These are phyloP conservation scores for Lucilia sericata DNA, from an alignment of 1,140 invertebrate species.

Conservation along the genomic window DNA sequence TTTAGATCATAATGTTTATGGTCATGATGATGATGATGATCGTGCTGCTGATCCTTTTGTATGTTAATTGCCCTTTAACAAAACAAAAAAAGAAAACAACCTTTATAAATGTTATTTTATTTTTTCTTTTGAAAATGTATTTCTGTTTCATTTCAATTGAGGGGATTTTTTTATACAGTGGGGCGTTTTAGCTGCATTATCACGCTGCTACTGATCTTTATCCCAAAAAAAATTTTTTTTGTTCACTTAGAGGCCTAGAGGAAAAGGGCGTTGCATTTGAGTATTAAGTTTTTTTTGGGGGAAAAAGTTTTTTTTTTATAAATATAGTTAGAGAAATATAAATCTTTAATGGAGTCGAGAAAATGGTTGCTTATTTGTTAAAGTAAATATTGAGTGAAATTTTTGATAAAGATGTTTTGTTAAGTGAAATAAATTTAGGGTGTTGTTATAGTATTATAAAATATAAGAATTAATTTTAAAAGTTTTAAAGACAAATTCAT, in stretches of 20 bases:
- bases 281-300: too few relatives aligned
- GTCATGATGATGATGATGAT: not conserved
- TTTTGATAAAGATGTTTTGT: too few relatives aligned
- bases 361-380: too few relatives aligned
- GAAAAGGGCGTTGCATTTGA: slow-evolving; percentile 10
- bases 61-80: slow-evolving; percentile 36
- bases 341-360: too few relatives aligned
- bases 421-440: too few relatives aligned
- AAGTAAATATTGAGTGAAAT: too few relatives aligned
- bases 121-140: not conserved
- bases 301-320: too few relatives aligned
- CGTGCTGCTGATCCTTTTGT: slow-evolving; percentile 1
- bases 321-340: too few relatives aligned
- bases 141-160: not conserved
- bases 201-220: slow-evolving; percentile 10
- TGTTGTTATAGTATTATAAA: too few relatives aligned
- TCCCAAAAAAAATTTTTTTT: not conserved
- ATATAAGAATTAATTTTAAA: too few relatives aligned
- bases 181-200: slow-evolving; percentile 15
- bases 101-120: not conserved
- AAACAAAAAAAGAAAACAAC: not conserved
- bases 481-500: too few relatives aligned
- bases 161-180: not conserved
- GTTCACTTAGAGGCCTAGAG: not conserved
- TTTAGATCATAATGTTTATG: not conserved